Percentiles rank a stretch among this genome's conserved stretches.
Conservation (phyloP, 2,888 invertebrate genomes). For the Rhorus exstirpatorius region DNA sequence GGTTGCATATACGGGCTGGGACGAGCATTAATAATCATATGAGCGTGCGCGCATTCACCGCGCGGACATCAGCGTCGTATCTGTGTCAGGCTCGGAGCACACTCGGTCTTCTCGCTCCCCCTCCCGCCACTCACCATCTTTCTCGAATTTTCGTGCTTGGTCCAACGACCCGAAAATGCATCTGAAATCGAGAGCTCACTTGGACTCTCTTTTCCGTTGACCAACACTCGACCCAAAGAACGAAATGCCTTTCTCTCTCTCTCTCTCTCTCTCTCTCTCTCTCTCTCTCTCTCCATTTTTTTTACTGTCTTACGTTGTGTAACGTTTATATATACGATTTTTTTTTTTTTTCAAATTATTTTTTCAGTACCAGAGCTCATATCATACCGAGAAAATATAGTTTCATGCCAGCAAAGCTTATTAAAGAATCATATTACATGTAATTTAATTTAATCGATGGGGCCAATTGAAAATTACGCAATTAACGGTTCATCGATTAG, state of each 20-base stretch:
- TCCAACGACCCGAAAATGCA: constrained; percentile 66
- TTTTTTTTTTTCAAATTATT: constrained; percentile 7
- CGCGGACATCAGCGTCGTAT: constrained; percentile 64
- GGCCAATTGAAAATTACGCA: no score
- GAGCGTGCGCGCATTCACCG: constrained; percentile 57
- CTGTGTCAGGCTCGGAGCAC: constrained; percentile 67
- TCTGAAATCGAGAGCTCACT: constrained; percentile 66
- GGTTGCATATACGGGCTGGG: constrained; percentile 29
- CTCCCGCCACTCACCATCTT: not conserved
- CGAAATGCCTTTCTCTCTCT: constrained; percentile 39
- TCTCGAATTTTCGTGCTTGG: constrained; percentile 58
- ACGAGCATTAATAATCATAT: constrained; percentile 72
- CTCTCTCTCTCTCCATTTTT: no score
- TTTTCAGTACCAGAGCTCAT: not conserved
- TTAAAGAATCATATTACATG: no score
- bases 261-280: constrained; percentile 29
- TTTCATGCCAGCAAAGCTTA: not conserved
- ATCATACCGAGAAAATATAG: no score
- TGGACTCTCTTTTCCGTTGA: constrained; percentile 36
- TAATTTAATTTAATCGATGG: no score
- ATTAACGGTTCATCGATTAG: no score
- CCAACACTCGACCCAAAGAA: constrained; percentile 57
- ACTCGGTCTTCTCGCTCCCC: constrained; percentile 38
- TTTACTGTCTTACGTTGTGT: constrained; percentile 32
- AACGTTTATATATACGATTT: constrained; percentile 40